Evolutionary conservation across 1,140 invertebrate species (phyloP), one percentile per base, ranked within the genome.

Genomic region (Aricia agestis): DNA sequence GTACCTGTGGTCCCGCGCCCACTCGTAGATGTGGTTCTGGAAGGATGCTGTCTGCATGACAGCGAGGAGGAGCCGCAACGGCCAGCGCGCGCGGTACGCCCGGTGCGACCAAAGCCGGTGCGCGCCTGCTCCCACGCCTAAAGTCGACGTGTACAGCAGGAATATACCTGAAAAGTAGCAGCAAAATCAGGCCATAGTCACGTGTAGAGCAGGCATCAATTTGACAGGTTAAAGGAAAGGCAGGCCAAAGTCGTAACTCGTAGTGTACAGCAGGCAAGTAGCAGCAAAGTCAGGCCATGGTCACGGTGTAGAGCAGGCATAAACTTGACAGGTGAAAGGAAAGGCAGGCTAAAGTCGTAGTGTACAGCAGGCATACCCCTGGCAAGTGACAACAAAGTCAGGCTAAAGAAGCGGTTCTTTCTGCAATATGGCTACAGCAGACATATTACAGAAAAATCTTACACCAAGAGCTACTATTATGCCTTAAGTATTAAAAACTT

Each of bases 91-190:
- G 90, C 97, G 97, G 85, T 96, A 98, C 9, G 96, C 93, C 70
- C 94, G 92, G 89, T 98, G 97, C 41, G 95, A 93, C 96, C 96
- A 98, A 11, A 96, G 93, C 31, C 97, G 93, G 88, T 98, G 97
- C 2, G 93, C 95, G 1, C 97, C 97, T 17, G 93, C 97, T 0
- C 97, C 98, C 6, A 98, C 91, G 10, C 95, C 95, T 70, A 95
- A 93, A 25, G 92, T 94, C 31, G 89, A 90, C 4, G 66, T 52
- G 11, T 45, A 19, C 9, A 45, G 41, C n/a, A 67, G 36, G 9
- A n/a, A 9, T 9, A 45, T 0, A n/a, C 11, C 66, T 67, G 66
- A 45, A 9, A 67, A 70, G 69, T 25, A 61, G 17, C 13, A 72
- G 69, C 13, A 41, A 1, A 7, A 6, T 52, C 45, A 13, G 45